Conservation (phyloP, 2,113 vertebrate genomes). For the Porphyrio hochstetteri region DNA sequence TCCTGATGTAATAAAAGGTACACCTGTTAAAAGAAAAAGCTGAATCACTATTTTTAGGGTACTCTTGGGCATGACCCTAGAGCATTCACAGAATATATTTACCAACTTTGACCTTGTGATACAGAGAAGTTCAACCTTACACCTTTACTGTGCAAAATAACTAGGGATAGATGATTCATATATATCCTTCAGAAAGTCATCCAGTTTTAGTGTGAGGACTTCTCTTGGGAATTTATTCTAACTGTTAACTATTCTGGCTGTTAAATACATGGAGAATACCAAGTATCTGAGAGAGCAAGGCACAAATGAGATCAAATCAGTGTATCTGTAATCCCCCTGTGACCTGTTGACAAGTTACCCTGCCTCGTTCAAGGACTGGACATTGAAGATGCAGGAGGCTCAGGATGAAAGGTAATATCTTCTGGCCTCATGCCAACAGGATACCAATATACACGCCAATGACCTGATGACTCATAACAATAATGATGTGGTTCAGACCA, state of each 20-base stretch:
- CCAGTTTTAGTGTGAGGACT: not conserved
- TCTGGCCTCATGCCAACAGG: not conserved
- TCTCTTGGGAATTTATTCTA: not conserved
- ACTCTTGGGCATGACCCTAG: not conserved
- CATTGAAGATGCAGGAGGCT: not conserved
- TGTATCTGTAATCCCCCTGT: not conserved
- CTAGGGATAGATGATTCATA: not conserved
- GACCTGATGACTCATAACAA: slow-evolving; percentile 4
- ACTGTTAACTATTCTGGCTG: not conserved
- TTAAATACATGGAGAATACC: not conserved
- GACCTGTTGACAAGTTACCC: not conserved
- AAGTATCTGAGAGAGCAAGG: not conserved
- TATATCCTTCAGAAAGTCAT: not conserved
- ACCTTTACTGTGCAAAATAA: not conserved
- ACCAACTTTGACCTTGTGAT: not conserved
- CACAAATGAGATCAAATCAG: not conserved
- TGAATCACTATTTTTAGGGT: not conserved
- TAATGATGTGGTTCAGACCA: not conserved
- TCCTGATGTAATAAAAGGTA: not conserved
- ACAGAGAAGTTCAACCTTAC: not conserved
- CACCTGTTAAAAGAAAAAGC: not conserved
- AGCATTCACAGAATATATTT: not conserved
- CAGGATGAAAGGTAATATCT: not conserved
- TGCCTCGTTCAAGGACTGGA: not conserved
- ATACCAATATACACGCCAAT: not conserved